Base-by-base conservation (phyloP, 2,888 invertebrate species). In the Rhogogaster chlorosoma region DNA sequence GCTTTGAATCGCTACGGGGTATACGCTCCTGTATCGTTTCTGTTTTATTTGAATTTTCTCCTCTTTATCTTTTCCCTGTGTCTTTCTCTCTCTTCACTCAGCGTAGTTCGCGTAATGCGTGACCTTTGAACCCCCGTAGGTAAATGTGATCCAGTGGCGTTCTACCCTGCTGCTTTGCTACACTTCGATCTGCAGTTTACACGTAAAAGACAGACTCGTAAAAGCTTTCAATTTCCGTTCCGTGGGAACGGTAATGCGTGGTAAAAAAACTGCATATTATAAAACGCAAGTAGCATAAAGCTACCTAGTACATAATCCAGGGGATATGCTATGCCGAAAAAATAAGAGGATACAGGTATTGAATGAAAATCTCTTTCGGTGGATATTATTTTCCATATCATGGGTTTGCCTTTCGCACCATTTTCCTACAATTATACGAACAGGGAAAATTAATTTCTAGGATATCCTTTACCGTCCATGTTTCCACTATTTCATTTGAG, bases 221-320 rank as follows among this genome's bases (percentile, higher is more conserved):
- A 45, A 77, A 77, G 77, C 77, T 77, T 77, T 32, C 77, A 53
- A 77, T 77, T 77, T 77, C 77, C 77, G 77, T 77, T 77, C 2
- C 1, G 38, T 45, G 26, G 15, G 29, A 26, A 42, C 38, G 53
- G 32, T 49, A 77, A 77, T 73, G 4, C 38, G 29, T 10, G 42
- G 22, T n/a, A 12, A 22, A 42, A 73, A 73, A 42, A 42, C 10
- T 73, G 73, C 73, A 67, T 67, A 26, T 67, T 32, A 67, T 67
- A 32, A 67, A 18, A 32, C 29, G 18, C 10, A 32, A 67, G 67
- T 32, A 67, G 32, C 67, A 32, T 32, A 15, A 32, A 67, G 18
- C 26, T 7, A 32, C 15, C 32, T 15, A 7, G 32, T 67, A 18
- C 18, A 32, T 67, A 18, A 67, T 67, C 12, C 67, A 32, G 32